Evolutionary conservation across 2,797 vertebrate genomes (phyloP), one percentile per base, ranked within the genome.

Genomic region (Pitangus sulphuratus): DNA sequence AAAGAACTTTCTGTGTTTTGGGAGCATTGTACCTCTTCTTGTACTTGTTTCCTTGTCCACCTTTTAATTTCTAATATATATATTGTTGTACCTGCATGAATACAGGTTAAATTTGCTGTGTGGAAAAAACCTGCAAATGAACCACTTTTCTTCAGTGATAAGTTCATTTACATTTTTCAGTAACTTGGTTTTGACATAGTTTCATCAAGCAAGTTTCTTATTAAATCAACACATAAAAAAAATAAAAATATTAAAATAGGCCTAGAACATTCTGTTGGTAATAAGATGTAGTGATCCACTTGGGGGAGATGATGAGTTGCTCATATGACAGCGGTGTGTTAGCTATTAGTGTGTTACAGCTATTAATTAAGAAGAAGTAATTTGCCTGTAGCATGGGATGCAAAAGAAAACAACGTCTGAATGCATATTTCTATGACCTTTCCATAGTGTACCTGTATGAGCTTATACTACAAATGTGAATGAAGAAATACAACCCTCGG

Each of bases 241-340:
- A 74, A 58, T 12, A 45, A 61, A 8, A 60, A 70, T 40, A 66
- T 31, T 47, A 21, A 61, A 84, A 61, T 28, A 42, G 47, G 15
- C 37, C 64, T 56, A 62, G 44, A 89, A 69, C 1, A 35, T n/a
- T 69, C 18, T 79, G 39, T 21, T 31, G 5, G 9, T 81, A 77
- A 79, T 58, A 44, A 68, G 80, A 78, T 47, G 6, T 35, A 72
- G 26, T 56, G 33, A 76, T 74, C 87, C 87, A 95, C 78, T 85
- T 91, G 78, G 44, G 87, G 94, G 84, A 83, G 71, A 87, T 60
- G 28, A 69, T 25, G 84, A 89, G 81, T 93, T 92, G 44, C 56
- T 93, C 51, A 45, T 69, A n/a, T 30, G 56, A 30, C 24, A 62
- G 28, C 22, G 16, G 4, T 56, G 30, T 68, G 19, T 61, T 66